Evolutionary conservation across 2,797 vertebrate species (phyloP).

Genomic region (Peromyscus aztecus): DNA sequence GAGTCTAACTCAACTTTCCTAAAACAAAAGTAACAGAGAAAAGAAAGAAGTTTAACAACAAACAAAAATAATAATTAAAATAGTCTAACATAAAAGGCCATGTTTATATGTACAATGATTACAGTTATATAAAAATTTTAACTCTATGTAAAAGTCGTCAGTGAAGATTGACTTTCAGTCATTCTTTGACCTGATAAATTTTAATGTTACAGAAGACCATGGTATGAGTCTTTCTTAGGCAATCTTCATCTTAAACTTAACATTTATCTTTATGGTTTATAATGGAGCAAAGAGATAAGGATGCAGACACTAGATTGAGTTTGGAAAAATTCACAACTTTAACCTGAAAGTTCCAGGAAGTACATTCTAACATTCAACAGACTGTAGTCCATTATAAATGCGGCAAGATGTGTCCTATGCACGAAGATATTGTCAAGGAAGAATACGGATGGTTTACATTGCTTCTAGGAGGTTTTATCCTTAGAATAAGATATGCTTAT

Average conservation of each 20-base stretch:
- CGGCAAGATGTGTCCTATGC: neutral
- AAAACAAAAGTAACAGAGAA: neutral
- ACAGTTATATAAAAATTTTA: neutral
- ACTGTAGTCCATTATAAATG: neutral
- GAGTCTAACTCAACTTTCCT: neutral
- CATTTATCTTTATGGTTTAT: neutral
- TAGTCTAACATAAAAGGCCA: neutral
- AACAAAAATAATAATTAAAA: neutral
- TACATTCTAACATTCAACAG: neutral
- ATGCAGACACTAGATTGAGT: neutral
- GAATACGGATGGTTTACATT: neutral
- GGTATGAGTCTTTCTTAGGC: neutral
- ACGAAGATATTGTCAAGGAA: neutral
- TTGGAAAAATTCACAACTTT: neutral
- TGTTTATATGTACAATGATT: neutral
- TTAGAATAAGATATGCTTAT: neutral
- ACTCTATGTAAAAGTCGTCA: neutral
- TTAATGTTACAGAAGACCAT: neutral
- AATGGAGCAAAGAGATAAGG: neutral
- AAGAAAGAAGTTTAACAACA: neutral
- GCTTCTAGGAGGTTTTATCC: neutral
- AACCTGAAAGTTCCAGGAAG: neutral
- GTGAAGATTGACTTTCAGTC: neutral
- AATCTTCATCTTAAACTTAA: neutral
- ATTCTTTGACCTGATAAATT: neutral